These are phyloP conservation scores for Eueides isabella DNA, from an alignment of 1,140 invertebrate species.

Conservation along the genomic window DNA sequence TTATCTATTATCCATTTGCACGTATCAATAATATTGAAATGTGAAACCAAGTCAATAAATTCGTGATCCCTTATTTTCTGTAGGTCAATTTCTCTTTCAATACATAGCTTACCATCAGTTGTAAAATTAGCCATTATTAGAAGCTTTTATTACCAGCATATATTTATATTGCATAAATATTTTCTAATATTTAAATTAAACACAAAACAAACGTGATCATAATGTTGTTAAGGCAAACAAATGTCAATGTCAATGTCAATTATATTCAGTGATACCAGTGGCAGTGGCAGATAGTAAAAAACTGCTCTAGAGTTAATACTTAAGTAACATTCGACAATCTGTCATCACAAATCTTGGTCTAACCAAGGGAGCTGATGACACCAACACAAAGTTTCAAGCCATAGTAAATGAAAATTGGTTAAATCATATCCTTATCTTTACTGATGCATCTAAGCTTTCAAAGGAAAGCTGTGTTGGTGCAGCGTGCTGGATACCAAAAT, in stretches of 20 bases:
- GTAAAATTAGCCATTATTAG: conserved; percentile 69
- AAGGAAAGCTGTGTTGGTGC: too few relatives aligned
- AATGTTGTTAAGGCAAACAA: neutral
- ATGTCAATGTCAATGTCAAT: neutral
- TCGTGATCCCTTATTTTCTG: conserved; percentile 31
- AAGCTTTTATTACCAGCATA: neutral
- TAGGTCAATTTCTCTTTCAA: conserved; percentile 59
- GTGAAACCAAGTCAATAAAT: conserved; percentile 49
- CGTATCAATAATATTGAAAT: conserved; percentile 60
- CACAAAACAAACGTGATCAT: neutral
- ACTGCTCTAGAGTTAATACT: too few relatives aligned
- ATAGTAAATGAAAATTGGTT: too few relatives aligned
- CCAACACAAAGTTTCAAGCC: too few relatives aligned
- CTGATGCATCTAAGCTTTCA: too few relatives aligned
- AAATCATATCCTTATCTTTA: too few relatives aligned
- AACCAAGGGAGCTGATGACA: too few relatives aligned
- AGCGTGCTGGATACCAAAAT: too few relatives aligned
- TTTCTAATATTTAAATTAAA: neutral
- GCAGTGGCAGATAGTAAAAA: too few relatives aligned
- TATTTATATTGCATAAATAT: neutral
- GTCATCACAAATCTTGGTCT: too few relatives aligned
- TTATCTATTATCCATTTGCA: conserved; percentile 87
- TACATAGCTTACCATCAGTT: conserved; percentile 68
- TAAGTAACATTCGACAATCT: too few relatives aligned
- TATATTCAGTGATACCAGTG: neutral